A percentile compares a stretch with the other conserved stretches of the same genome.
phyloP scores from a whole-genome alignment of 2,888 invertebrate species.

The Pelosia muscerda region DNA sequence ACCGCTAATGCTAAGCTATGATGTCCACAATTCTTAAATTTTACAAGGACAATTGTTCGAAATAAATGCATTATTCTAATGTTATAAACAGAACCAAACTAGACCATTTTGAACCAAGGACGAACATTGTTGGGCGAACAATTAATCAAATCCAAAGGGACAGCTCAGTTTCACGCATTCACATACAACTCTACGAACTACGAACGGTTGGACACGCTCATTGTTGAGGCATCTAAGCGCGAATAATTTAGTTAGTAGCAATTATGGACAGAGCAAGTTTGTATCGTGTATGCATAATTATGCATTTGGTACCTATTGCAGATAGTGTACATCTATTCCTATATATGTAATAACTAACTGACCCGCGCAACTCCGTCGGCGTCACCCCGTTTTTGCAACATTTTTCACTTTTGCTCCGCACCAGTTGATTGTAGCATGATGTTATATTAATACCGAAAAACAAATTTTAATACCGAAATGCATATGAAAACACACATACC shows the following conservation, averaged over 20 bases:
- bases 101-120: not conserved
- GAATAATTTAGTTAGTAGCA: conserved; percentile 31
- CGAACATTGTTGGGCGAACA: conserved; percentile 22
- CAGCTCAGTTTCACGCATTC: conserved; percentile 26
- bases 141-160: conserved; percentile 27
- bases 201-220: conserved; percentile 22
- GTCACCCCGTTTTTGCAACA: too few species aligned
- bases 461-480: too few species aligned
- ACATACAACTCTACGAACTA: conserved; percentile 5
- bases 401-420: too few species aligned
- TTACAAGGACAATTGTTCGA: not conserved
- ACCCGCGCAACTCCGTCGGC: too few species aligned
- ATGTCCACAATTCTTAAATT: not conserved
- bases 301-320: not conserved
- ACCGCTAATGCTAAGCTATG: not conserved
- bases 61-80: not conserved
- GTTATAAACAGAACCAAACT: not conserved
- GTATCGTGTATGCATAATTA: conserved; percentile 14
- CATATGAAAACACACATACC: too few species aligned
- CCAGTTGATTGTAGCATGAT: too few species aligned
- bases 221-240: conserved; percentile 22
- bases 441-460: too few species aligned
- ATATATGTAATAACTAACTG: too few species aligned
- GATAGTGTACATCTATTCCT: too few species aligned
- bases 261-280: conserved; percentile 23